A percentile compares a stretch with the other conserved stretches of the same genome.
Conservation (phyloP, 2,113 vertebrate genomes). For the Cottus gobio region DNA sequence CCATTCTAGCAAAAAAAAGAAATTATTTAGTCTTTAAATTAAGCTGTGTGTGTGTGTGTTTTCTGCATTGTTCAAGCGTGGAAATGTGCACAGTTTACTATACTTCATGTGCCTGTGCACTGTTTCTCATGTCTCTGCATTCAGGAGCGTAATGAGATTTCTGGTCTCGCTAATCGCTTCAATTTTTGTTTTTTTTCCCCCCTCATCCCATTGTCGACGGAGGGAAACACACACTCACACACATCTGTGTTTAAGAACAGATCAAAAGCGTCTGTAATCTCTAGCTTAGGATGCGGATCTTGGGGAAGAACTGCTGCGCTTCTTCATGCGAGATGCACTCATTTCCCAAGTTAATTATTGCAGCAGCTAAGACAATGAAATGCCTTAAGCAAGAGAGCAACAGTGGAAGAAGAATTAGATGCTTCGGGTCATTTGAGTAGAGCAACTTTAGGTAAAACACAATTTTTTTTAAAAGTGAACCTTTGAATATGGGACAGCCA, state of each 20-base stretch:
- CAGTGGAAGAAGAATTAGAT: conserved; percentile 18
- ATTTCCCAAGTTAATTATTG: conserved; percentile 71
- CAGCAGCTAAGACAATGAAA: conserved; percentile 54
- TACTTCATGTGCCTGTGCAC: background rate
- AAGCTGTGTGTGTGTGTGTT: conserved; percentile 13
- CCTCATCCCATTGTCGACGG: conserved; percentile 53
- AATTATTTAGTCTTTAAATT: conserved; percentile 36
- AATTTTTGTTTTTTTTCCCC: conserved; percentile 9
- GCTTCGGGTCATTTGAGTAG: conserved; percentile 45
- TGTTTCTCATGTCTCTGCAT: conserved; percentile 37
- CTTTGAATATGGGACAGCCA: conserved; percentile 31
- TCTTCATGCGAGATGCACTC: conserved; percentile 44
- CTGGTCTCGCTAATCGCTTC: conserved; percentile 66
- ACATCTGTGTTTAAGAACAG: conserved; percentile 70
- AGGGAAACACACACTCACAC: conserved; percentile 53
- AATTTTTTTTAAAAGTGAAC: too few species aligned
- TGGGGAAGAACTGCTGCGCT: conserved; percentile 30
- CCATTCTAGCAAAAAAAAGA: conserved; percentile 36
- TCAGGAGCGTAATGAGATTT: conserved; percentile 69
- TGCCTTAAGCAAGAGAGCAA: conserved; percentile 34
- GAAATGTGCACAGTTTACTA: conserved; percentile 14
- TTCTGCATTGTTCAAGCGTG: conserved; percentile 12
- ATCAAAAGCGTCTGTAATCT: conserved; percentile 74
- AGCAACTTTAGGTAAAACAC: conserved; percentile 45
- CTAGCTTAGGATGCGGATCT: conserved; percentile 59